Evolutionary conservation across 1,140 invertebrate genomes (phyloP).

Genomic region (Drosophila parvula): DNA sequence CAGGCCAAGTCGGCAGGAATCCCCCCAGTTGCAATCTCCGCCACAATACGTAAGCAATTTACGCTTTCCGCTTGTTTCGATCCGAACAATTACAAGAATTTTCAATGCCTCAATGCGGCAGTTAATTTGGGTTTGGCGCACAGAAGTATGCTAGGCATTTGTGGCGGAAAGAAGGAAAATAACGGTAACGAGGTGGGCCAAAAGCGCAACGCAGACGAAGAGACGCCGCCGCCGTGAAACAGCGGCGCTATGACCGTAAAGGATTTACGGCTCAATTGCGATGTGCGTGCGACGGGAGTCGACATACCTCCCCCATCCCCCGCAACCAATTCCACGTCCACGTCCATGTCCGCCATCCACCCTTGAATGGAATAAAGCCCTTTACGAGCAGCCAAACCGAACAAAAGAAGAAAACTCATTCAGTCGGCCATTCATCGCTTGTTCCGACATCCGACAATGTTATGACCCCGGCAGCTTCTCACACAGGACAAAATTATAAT

Average conservation of each 20-base stretch:
- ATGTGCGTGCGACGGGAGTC: slow-evolving; percentile 54
- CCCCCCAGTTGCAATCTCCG: slow-evolving; percentile 25
- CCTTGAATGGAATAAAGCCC: slow-evolving; percentile 66
- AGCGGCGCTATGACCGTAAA: slow-evolving; percentile 76
- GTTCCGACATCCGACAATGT: slow-evolving; percentile 52
- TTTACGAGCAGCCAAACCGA: slow-evolving; percentile 69
- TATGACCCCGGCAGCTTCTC: slow-evolving; percentile 52
- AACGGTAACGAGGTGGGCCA: slow-evolving; percentile 25
- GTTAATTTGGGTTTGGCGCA: slow-evolving; percentile 74
- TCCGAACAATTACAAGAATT: slow-evolving; percentile 69
- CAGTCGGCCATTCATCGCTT: slow-evolving; percentile 57
- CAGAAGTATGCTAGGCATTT: slow-evolving; percentile 53
- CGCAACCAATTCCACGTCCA: neutral
- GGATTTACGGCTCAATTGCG: slow-evolving; percentile 83
- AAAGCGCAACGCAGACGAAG: slow-evolving; percentile 62
- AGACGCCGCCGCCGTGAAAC: slow-evolving; percentile 61
- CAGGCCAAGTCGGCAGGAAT: slow-evolving; percentile 27
- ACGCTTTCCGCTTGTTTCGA: slow-evolving; percentile 75
- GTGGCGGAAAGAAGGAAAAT: slow-evolving; percentile 21
- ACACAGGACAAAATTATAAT: neutral
- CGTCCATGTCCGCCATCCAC: slow-evolving; percentile 24
- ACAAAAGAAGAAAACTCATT: slow-evolving; percentile 51
- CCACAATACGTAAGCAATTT: slow-evolving; percentile 74
- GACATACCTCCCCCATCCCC: neutral
- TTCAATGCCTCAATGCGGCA: slow-evolving; percentile 62